Base-by-base conservation (phyloP, 1,140 invertebrate genomes). In the Solenopsis invicta region DNA sequence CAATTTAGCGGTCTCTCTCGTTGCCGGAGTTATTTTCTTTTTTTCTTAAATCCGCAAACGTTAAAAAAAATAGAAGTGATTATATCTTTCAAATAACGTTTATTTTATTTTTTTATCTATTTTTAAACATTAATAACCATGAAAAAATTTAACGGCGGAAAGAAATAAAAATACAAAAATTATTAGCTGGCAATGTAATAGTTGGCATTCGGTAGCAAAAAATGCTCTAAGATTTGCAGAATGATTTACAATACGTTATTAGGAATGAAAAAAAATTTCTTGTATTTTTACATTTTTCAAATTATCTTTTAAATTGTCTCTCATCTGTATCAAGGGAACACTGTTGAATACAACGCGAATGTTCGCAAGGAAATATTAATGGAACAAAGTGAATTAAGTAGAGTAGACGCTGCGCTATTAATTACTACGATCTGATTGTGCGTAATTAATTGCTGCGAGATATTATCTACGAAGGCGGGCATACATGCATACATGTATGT, bases 361-460 rank as follows among this genome's bases (percentile, higher is more conserved):
- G 29, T 3, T 41, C 16, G 3, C n/a, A 41, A 64, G 76, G 88
- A 89, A 89, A 89, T 88, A 88, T 87, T 84, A 88, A 77, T 66
- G 64, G 21, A 78, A 64, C 72, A 88, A 77, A 88, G 54, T 74
- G 86, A 85, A 89, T 89, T 88, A 87, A 88, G 74, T 66, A 61
- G 62, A 48, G 77, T 77, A 72, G 66, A 88, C 62, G 18, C 21
- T 75, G 21, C 54, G 16, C 69, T 88, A 85, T 89, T 89, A 88
- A 88, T 89, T 76, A 50, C 56, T 66, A 34, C 72, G 24, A 89
- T 89, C 88, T 77, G 88, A 89, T 89, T 69, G 80, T n/a, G 13
- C 37, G 66, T 85, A 88, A 88, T 89, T 89, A 89, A 89, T 87
- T 66, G 72, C 54, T 18, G 64, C 54, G 75, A 69, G 76, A 81